Evolutionary conservation across 2,113 vertebrate species (phyloP).

Genomic region (Oreochromis tanganicae): DNA sequence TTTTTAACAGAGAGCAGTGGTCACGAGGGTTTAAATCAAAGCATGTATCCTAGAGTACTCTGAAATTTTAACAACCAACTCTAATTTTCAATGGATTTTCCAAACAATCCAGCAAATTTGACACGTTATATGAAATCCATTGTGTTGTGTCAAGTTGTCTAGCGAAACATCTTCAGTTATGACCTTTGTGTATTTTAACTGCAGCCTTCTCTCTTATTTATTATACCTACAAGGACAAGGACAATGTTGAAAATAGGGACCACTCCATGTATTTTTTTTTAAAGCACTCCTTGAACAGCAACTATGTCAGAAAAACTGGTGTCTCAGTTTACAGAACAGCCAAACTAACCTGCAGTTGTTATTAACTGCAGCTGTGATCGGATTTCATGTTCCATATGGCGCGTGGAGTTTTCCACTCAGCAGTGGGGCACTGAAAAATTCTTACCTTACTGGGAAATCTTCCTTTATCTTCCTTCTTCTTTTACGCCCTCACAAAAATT

Average conservation of each 20-base stretch:
- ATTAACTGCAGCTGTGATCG: neutral
- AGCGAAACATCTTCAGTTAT: neutral
- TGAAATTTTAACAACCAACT: neutral
- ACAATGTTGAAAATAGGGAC: neutral
- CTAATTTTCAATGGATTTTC: neutral
- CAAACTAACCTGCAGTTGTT: neutral
- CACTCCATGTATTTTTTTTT: neutral
- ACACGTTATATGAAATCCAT: neutral
- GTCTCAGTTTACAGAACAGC: neutral
- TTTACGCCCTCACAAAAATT: neutral
- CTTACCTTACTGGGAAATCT: neutral
- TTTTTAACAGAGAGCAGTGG: neutral
- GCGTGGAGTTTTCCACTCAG: neutral
- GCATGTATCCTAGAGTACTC: neutral
- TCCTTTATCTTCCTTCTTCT: neutral
- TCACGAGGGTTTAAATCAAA: neutral
- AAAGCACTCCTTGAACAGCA: neutral
- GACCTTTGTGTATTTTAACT: neutral
- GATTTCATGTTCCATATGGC: neutral
- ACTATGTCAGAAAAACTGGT: neutral
- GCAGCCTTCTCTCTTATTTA: neutral
- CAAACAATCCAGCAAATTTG: neutral
- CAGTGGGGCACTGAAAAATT: neutral
- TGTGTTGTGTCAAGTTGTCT: neutral
- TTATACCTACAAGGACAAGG: neutral